Evolutionary conservation across 2,797 vertebrate species (phyloP).

Genomic region (Manis crassicaudata): DNA sequence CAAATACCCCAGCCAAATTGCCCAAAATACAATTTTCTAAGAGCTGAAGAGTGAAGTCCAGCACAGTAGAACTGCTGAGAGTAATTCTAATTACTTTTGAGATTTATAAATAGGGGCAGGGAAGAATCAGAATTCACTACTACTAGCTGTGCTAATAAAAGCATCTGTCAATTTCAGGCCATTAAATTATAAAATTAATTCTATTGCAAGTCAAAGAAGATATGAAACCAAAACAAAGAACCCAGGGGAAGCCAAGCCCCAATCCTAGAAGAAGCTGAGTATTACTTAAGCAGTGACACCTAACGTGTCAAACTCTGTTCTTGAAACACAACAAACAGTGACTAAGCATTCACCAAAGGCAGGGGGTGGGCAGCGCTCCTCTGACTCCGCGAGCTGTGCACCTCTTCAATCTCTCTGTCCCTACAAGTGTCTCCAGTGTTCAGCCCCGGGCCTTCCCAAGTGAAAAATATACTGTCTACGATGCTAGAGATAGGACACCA

Average conservation of each 20-base stretch:
- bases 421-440: neutral
- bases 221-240: slow-evolving; percentile 49
- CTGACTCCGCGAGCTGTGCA: neutral
- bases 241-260: slow-evolving; percentile 16
- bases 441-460: slow-evolving; percentile 8
- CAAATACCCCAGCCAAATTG: neutral
- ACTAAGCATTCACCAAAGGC: slow-evolving; percentile 48
- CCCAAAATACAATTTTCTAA: neutral
- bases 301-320: slow-evolving; percentile 48
- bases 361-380: neutral
- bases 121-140: slow-evolving; percentile 10
- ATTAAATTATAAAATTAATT: slow-evolving; percentile 44
- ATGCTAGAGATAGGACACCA: neutral
- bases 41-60: neutral
- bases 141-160: slow-evolving; percentile 30
- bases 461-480: neutral
- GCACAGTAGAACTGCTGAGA: neutral
- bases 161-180: slow-evolving; percentile 14
- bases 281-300: slow-evolving; percentile 32
- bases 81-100: slow-evolving; percentile 25
- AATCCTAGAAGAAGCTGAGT: slow-evolving; percentile 40
- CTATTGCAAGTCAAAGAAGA: neutral
- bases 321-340: slow-evolving; percentile 60
- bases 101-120: slow-evolving; percentile 14
- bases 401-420: neutral